Evolutionary conservation across 2,113 vertebrate species (phyloP), one percentile per base, ranked within the genome.

Genomic region (Gymnorhina tibicen): DNA sequence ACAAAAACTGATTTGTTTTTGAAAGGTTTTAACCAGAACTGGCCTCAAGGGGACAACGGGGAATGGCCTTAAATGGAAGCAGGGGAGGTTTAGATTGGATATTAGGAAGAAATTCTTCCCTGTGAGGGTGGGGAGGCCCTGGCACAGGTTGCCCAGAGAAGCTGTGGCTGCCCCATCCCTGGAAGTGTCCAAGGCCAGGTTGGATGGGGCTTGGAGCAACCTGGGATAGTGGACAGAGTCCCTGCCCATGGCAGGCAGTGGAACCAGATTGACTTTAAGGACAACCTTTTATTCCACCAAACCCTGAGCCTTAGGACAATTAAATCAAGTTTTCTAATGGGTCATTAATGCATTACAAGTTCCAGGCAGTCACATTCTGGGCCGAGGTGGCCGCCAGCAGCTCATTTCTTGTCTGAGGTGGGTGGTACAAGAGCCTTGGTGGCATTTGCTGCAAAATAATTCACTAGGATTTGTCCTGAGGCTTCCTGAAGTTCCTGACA

Each of bases 191-290:
- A 23, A 63, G 32, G 0, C 11, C 55, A 55, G 21, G 17, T 2
- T 69, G 26, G 55, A 49, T 0, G 0, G 12, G 10, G 7, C 1
- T 69, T 13, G 55, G 41, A 69, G 7, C 9, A 42, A 2, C 12
- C 30, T 69, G 55, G 47, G 7, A 13, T 6, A 35, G 30, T 13
- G 26, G 39, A 2, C 69, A 2, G 0, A 19, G 17, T 47, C 7
- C 2, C n/a, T 68, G 55, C 5, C 30, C 7, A 5, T 27, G n/a
- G 16, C 30, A 30, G 28, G 2, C 3, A 2, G 5, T 78, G 20
- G 30, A 79, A 72, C 9, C 9, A 55, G 24, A 49, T 23, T 17
- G 35, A 6, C 8, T 41, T 90, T 28, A 20, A 49, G 4, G 5
- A 3, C 26, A 56, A 17, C 8, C 16, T 87, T 80, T 41, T 33